Conservation (phyloP, 1,140 invertebrate species). For the Brachionus asplanchnoidis region DNA sequence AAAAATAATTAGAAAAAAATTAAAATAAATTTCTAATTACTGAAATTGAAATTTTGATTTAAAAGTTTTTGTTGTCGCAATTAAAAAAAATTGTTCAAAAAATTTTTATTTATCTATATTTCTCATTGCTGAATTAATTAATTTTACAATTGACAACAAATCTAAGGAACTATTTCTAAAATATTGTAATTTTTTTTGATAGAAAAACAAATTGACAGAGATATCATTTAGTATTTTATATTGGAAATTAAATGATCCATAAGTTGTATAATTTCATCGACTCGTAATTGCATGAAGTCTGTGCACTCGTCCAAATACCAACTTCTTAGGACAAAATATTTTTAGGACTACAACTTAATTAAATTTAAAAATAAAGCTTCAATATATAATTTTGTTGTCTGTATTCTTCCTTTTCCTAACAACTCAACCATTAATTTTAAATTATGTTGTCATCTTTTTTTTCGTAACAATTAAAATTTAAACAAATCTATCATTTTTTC, state of each 20-base stretch:
- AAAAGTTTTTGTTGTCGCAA: not conserved
- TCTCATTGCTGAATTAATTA: not conserved
- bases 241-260: not conserved
- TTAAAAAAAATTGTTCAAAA: not conserved
- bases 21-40: not conserved
- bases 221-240: not conserved
- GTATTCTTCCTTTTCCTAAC: not conserved
- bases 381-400: constrained; percentile 15
- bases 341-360: constrained; percentile 15
- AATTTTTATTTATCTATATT: not conserved
- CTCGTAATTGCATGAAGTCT: not conserved
- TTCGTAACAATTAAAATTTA: constrained; percentile 2
- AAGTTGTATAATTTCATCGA: not conserved
- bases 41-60: not conserved
- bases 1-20: not conserved
- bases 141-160: not conserved
- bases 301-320: not conserved
- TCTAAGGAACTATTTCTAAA: not conserved
- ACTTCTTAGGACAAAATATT: not conserved
- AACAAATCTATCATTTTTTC: not conserved
- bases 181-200: not conserved
- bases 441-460: not conserved
- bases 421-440: not conserved
- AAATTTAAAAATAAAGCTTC: not conserved
- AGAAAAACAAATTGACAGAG: not conserved